Conservation (phyloP, 2,113 vertebrate genomes). For the Mugil cephalus region DNA sequence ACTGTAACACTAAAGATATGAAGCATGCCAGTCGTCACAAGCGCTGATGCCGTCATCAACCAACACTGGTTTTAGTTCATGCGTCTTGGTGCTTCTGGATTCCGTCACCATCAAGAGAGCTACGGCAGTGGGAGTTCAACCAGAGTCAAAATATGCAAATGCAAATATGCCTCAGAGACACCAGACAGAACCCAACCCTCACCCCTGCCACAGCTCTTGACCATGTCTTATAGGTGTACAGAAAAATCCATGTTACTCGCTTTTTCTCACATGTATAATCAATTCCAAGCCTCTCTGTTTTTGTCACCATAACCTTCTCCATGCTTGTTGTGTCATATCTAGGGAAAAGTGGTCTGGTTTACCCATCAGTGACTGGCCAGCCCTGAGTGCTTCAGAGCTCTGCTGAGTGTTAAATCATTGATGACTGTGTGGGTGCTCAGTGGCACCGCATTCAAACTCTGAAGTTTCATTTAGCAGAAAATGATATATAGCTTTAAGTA, state of each 20-base stretch:
- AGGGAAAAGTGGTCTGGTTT: constrained; percentile 35
- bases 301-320: constrained; percentile 24
- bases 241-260: not conserved
- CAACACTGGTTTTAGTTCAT: not conserved
- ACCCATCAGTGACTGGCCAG: constrained; percentile 31
- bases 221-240: not conserved
- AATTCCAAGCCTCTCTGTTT: constrained; percentile 21
- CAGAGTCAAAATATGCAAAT: constrained; percentile 25
- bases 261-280: constrained; percentile 19
- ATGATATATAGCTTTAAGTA: constrained; percentile 72
- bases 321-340: constrained; percentile 42
- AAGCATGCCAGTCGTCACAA: not conserved
- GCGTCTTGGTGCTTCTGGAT: not conserved
- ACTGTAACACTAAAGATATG: no score
- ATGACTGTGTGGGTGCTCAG: constrained; percentile 53
- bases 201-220: not conserved
- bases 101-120: constrained; percentile 21
- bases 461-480: constrained; percentile 78
- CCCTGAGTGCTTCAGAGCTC: constrained; percentile 55
- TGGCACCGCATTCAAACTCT: constrained; percentile 48
- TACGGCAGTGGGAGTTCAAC: constrained; percentile 30
- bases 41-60: not conserved
- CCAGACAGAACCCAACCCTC: not conserved
- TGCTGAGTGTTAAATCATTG: constrained; percentile 71
- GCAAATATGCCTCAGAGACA: constrained; percentile 35